phyloP scores from a whole-genome alignment of 2,888 invertebrate species.

The Hypsopygia costalis region DNA sequence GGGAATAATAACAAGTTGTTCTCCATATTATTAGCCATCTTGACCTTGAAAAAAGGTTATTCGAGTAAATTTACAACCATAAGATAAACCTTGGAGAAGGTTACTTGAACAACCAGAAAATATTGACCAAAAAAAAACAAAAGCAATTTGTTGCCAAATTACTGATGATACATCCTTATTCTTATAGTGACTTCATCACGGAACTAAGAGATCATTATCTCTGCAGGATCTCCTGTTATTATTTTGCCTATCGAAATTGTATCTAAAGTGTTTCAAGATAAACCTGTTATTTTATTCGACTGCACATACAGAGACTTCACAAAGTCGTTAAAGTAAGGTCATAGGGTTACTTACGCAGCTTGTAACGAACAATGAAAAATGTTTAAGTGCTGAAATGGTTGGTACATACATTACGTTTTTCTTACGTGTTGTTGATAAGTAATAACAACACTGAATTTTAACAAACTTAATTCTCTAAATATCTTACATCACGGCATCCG shows the following conservation, averaged over 20 bases:
- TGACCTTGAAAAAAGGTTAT: neutral
- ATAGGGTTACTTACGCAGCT: neutral
- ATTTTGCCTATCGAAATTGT: conserved; percentile 34
- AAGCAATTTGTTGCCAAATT: conserved; percentile 17
- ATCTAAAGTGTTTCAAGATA: conserved; percentile 22
- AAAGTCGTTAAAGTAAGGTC: neutral
- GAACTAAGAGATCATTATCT: conserved; percentile 56
- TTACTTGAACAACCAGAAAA: too few species aligned
- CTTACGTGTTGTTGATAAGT: too few species aligned
- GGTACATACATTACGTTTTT: too few species aligned
- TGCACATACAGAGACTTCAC: neutral
- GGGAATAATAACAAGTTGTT: too few species aligned
- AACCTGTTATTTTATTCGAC: neutral
- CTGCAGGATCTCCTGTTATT: conserved; percentile 32
- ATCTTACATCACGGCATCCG: too few species aligned
- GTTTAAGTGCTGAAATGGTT: too few species aligned
- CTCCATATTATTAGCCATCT: neutral
- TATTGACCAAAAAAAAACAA: neutral
- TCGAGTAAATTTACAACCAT: neutral
- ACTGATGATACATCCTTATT: conserved; percentile 48
- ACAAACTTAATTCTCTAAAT: too few species aligned
- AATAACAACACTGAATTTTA: too few species aligned
- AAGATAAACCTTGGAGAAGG: too few species aligned
- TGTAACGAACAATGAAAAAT: too few species aligned
- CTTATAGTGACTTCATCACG: conserved; percentile 46